Evolutionary conservation across 1,140 invertebrate genomes (phyloP).

Genomic region (Diabrotica virgifera): DNA sequence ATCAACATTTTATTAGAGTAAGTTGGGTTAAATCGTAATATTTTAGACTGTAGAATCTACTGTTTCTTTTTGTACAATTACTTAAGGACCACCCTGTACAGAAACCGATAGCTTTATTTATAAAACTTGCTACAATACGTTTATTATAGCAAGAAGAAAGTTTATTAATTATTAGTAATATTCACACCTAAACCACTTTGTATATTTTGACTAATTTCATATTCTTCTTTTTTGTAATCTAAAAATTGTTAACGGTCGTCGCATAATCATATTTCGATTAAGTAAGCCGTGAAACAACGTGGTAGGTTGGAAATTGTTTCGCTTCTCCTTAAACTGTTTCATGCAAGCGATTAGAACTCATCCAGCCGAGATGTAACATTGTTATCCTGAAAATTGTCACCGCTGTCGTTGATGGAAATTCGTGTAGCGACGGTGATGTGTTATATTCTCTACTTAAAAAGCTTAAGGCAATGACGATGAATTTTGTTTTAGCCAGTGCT

Average conservation of each 20-base stretch:
- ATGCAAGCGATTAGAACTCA: constrained; percentile 24
- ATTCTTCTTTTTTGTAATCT: constrained; percentile 17
- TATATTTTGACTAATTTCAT: background rate
- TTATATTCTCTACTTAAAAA: background rate
- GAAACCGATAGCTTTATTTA: no score
- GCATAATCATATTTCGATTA: constrained; percentile 16
- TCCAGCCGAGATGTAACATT: constrained; percentile 21
- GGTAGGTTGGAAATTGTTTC: constrained; percentile 21
- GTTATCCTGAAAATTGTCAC: constrained; percentile 26
- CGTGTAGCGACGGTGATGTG: background rate
- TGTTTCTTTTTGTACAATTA: no score
- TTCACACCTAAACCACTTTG: background rate
- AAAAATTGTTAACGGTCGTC: constrained; percentile 21
- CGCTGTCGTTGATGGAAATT: constrained; percentile 25
- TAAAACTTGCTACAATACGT: no score
- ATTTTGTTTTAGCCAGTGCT: background rate
- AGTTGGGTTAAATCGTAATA: no score
- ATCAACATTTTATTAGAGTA: no score
- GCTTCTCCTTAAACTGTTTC: constrained; percentile 26
- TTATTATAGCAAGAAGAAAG: no score
- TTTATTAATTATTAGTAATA: no score
- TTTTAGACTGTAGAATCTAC: no score
- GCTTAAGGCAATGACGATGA: background rate
- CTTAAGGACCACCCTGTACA: no score
- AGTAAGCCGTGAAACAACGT: constrained; percentile 22